Evolutionary conservation across 2,113 vertebrate species (phyloP).

Genomic region (Petromus typicus): DNA sequence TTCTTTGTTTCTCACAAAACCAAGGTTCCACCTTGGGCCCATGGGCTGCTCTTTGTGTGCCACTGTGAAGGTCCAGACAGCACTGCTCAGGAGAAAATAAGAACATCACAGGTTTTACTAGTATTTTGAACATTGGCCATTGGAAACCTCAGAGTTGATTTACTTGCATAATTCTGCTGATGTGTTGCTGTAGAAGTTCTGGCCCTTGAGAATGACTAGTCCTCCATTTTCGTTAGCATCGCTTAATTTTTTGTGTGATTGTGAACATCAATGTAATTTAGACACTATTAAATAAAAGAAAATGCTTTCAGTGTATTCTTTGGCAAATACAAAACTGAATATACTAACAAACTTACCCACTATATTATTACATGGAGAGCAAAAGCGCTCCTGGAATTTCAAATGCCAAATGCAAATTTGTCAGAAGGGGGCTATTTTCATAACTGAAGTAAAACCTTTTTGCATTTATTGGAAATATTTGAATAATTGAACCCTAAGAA

Average conservation of each 20-base stretch:
- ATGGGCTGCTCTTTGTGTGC: background rate
- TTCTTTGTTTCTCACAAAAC: background rate
- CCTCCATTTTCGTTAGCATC: background rate
- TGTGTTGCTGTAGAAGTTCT: too few species aligned
- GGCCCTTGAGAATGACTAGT: background rate
- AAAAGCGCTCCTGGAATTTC: background rate
- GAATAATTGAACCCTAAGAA: background rate
- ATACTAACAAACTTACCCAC: background rate
- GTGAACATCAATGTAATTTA: background rate
- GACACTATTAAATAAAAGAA: background rate
- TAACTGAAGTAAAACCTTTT: background rate
- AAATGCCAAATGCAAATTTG: background rate
- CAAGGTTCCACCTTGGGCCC: background rate
- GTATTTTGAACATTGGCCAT: background rate
- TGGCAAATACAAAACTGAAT: background rate
- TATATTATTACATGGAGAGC: background rate
- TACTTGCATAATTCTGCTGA: background rate
- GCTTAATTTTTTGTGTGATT: background rate
- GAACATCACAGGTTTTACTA: background rate
- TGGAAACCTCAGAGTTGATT: background rate
- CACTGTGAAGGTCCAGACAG: background rate
- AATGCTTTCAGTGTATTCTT: background rate
- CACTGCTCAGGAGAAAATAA: background rate
- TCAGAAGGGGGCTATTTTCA: background rate
- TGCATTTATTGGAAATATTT: background rate